phyloP scores from a whole-genome alignment of 2,888 invertebrate genomes.

The Strigamia maritima region DNA sequence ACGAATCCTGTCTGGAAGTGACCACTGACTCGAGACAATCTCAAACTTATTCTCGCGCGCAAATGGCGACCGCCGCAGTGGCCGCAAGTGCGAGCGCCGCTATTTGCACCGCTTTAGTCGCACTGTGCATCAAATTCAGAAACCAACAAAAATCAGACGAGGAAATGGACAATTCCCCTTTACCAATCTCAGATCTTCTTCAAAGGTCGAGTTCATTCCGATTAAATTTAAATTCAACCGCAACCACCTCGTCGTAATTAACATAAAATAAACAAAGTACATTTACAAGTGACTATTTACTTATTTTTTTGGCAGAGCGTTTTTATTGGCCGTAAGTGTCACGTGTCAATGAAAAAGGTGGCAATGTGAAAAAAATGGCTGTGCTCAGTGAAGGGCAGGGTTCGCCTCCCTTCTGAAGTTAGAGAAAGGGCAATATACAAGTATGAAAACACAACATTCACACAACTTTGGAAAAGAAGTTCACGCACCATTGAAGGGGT shows the following conservation, averaged over 20 bases:
- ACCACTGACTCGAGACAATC: slow-evolving; percentile 39
- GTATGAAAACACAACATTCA: too few species aligned
- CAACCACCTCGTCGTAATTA: not conserved
- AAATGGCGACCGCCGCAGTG: slow-evolving; percentile 44
- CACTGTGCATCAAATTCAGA: slow-evolving; percentile 38
- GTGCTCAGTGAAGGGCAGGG: too few species aligned
- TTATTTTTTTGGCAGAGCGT: too few species aligned
- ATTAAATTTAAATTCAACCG: not conserved
- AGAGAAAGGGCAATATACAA: too few species aligned
- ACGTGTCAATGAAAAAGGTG: too few species aligned
- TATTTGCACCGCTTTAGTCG: slow-evolving; percentile 43
- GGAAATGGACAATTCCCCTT: not conserved
- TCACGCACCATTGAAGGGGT: too few species aligned
- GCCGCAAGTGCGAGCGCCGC: slow-evolving; percentile 44
- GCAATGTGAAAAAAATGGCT: too few species aligned
- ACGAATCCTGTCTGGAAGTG: slow-evolving; percentile 24
- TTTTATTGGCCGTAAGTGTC: too few species aligned
- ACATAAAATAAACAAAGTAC: not conserved
- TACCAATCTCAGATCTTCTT: not conserved
- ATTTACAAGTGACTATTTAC: too few species aligned
- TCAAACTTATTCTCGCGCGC: slow-evolving; percentile 34
- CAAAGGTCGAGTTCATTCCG: not conserved
- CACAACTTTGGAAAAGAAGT: too few species aligned
- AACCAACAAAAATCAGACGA: not conserved
- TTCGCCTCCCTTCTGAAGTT: too few species aligned